Base-by-base conservation (phyloP, 2,113 vertebrate genomes). In the Rhadina sibilatrix region DNA sequence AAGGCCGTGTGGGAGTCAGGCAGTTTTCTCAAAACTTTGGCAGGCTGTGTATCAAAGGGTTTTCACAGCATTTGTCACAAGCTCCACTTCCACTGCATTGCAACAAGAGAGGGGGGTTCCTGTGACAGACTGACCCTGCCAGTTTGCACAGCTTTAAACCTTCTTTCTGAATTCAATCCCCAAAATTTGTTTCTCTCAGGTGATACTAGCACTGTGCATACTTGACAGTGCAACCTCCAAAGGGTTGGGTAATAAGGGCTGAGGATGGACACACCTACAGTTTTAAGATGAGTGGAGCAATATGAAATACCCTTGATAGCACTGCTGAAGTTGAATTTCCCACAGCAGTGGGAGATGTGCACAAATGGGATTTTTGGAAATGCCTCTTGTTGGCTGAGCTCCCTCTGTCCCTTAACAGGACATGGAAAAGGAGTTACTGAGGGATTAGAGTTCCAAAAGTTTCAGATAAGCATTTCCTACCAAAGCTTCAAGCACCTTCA, bases 121-220 rank as follows among this genome's bases (percentile, higher is more conserved):
- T 30, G 16, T 0, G 0, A 33, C 33, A 37, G 25, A 33, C 10
- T 50, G 44, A 57, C n/a, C 25, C 23, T 76, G 44, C 8, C 72
- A 61, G 57, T 18, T 20, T 56, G 35, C 31, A 49, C 46, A 74
- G n/a, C 28, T 87, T 66, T 50, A 35, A 77, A 24, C 13, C 7
- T 57, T 31, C 49, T 12, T 79, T 33, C 33, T 57, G 52, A 50
- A 64, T 52, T 65, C 42, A 42, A 1, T 14, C 40, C 21, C 22
- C 21, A 30, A 3, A 20, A 38, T 35, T 40, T 28, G 5, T 38
- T 66, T 50, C 33, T 57, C 68, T 64, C 20, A 15, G 30, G 20
- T 56, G 31, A 89, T 8, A 60, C 8, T n/a, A 72, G 40, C 15
- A 17, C 47, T 44, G 15, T 18, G 21, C 12, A 37, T 11, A 18